These are phyloP conservation scores for Melieria crassipennis DNA, from an alignment of 2,888 invertebrate genomes.

Conservation along the genomic window DNA sequence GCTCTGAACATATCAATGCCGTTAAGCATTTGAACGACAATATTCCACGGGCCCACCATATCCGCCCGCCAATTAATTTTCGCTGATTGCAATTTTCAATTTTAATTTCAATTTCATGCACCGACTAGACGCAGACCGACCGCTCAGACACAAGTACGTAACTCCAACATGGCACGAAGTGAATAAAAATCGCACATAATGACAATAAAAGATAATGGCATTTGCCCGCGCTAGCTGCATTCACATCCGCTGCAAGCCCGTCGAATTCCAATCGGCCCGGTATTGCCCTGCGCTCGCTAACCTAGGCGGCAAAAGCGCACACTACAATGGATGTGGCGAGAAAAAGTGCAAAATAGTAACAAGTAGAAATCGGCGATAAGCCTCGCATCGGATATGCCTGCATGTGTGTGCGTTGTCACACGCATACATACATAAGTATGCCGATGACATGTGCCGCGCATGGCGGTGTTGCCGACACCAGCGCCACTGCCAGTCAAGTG, in stretches of 20 bases:
- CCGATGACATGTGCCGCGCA: no score
- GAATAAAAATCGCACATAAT: conserved; percentile 38
- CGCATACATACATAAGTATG: no score
- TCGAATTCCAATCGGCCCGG: conserved; percentile 15
- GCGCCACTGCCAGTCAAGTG: conserved; percentile 1
- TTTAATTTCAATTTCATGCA: conserved; percentile 27
- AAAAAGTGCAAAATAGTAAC: neutral
- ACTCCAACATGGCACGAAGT: conserved; percentile 33
- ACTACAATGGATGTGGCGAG: neutral
- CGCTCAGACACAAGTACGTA: neutral
- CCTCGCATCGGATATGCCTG: neutral
- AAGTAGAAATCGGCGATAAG: neutral
- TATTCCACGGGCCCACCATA: neutral
- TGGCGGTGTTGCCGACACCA: no score
- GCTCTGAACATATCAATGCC: neutral
- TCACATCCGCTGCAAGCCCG: conserved; percentile 10
- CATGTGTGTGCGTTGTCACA: no score
- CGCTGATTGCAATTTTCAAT: conserved; percentile 25
- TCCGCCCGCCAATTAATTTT: conserved; percentile 15
- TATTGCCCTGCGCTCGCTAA: no score
- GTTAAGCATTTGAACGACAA: conserved; percentile 17
- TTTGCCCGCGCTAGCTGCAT: conserved; percentile 11
- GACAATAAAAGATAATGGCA: conserved; percentile 41
- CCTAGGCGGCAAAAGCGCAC: no score
- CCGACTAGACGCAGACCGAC: conserved; percentile 18